Percentiles rank a stretch among this genome's conserved stretches.
Evolutionary conservation across 2,113 vertebrate genomes (phyloP).

Genomic region (Pleuronectes platessa): DNA sequence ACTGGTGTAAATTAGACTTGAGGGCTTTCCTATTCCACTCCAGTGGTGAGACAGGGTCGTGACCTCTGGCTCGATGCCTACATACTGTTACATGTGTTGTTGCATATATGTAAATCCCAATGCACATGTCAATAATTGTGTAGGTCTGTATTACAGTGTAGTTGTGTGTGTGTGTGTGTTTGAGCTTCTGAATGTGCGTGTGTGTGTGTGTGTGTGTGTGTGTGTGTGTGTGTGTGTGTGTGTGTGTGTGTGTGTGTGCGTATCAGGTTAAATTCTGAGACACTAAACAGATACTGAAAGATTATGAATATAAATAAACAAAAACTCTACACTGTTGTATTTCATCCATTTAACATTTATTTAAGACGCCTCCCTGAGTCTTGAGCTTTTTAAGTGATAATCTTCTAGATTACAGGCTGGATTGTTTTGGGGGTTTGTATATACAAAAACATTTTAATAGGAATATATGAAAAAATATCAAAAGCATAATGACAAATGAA

Average conservation of each 20-base stretch:
- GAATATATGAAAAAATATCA: too few species aligned
- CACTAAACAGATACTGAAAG: not conserved
- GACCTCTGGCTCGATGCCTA: conserved; percentile 27
- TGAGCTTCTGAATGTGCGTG: not conserved
- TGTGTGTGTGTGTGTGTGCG: not conserved
- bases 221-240: not conserved
- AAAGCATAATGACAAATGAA: too few species aligned
- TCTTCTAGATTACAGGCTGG: not conserved
- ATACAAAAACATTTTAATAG: too few species aligned
- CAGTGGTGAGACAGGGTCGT: not conserved
- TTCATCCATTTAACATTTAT: not conserved
- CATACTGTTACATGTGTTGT: not conserved
- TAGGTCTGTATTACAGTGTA: not conserved
- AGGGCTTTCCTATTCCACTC: conserved; percentile 26
- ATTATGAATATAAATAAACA: too few species aligned
- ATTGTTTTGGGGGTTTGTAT: too few species aligned
- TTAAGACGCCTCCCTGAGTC: not conserved
- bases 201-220: not conserved
- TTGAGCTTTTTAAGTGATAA: not conserved
- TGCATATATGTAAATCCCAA: not conserved
- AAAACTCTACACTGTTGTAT: not conserved
- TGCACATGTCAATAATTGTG: not conserved
- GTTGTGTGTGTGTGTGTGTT: too few species aligned
- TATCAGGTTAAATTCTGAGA: too few species aligned
- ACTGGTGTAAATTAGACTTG: conserved; percentile 28